Evolutionary conservation across 2,888 invertebrate species (phyloP).

Genomic region (Drosophila peninsularis): DNA sequence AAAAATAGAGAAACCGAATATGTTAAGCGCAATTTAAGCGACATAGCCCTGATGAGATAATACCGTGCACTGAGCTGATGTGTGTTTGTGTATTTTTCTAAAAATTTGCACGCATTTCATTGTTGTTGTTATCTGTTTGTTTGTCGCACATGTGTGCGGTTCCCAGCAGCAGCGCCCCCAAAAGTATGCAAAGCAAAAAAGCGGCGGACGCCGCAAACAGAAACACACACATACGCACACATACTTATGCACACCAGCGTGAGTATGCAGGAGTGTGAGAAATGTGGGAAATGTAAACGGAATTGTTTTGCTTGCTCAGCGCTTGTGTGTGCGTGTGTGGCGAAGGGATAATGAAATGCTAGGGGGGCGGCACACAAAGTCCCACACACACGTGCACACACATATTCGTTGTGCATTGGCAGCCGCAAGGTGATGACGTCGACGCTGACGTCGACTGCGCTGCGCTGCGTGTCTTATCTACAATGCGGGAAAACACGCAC

Average conservation of each 20-base stretch:
- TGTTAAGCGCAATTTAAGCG: slow-evolving; percentile 79
- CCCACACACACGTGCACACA: slow-evolving; percentile 19
- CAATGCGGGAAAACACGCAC: slow-evolving; percentile 78
- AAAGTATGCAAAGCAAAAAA: slow-evolving; percentile 73
- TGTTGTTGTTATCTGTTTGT: slow-evolving; percentile 60
- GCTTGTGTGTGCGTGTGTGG: slow-evolving; percentile 43
- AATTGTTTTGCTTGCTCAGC: slow-evolving; percentile 77
- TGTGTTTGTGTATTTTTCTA: slow-evolving; percentile 75
- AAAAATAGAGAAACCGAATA: slow-evolving; percentile 57
- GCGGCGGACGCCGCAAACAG: slow-evolving; percentile 61
- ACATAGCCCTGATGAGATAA: slow-evolving; percentile 60
- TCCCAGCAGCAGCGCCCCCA: slow-evolving; percentile 62
- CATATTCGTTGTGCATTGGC: slow-evolving; percentile 41
- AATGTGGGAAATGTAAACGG: slow-evolving; percentile 78
- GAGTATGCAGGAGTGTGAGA: slow-evolving; percentile 27
- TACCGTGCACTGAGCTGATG: slow-evolving; percentile 49
- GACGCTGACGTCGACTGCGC: slow-evolving; percentile 47
- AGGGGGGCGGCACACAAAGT: slow-evolving; percentile 17
- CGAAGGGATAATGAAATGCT: slow-evolving; percentile 79
- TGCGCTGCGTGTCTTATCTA: slow-evolving; percentile 77
- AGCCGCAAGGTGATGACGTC: slow-evolving; percentile 65
- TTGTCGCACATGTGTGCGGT: slow-evolving; percentile 75
- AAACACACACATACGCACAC: background rate
- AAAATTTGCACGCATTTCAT: slow-evolving; percentile 80
- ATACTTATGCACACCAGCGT: background rate